phyloP scores from a whole-genome alignment of 2,888 invertebrate genomes.

The Steinernema carpocapsae region DNA sequence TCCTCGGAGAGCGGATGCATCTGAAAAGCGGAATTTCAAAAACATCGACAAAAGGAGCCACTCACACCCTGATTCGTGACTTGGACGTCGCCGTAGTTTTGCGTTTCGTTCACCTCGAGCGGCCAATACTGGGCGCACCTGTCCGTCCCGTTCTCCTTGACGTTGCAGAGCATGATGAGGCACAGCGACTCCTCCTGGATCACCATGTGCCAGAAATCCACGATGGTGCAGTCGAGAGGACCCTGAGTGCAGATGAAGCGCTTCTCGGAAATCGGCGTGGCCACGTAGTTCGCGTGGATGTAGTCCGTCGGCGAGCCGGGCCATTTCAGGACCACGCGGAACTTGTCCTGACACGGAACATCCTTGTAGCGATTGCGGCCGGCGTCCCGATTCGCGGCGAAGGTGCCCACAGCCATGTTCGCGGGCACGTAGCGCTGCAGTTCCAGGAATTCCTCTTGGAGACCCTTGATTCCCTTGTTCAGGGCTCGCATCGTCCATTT shows the following conservation, averaged over 20 bases:
- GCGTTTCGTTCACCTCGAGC: constrained; percentile 35
- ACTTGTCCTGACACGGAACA: constrained; percentile 76
- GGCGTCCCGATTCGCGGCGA: constrained; percentile 46
- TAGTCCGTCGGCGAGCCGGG: constrained; percentile 79
- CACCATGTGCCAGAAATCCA: constrained; percentile 52
- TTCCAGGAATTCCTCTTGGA: constrained; percentile 52
- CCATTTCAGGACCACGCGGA: constrained; percentile 81
- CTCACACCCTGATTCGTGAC: constrained; percentile 27
- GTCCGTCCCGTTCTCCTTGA: constrained; percentile 42
- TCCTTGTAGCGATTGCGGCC: constrained; percentile 46
- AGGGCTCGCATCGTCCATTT: constrained; percentile 52
- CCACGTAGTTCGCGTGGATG: constrained; percentile 93
- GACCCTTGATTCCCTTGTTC: constrained; percentile 50
- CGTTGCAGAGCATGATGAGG: constrained; percentile 51
- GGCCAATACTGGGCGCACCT: constrained; percentile 77
- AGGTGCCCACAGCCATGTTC: constrained; percentile 49
- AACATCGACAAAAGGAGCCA: neutral
- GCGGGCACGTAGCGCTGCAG: constrained; percentile 51
- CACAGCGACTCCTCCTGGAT: constrained; percentile 42
- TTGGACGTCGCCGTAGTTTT: constrained; percentile 39
- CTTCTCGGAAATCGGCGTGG: constrained; percentile 73
- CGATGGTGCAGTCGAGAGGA: constrained; percentile 44
- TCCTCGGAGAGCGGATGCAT: constrained; percentile 40
- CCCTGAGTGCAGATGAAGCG: constrained; percentile 78
- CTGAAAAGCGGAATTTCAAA: too few species aligned